phyloP scores from a whole-genome alignment of 2,113 vertebrate genomes.

The Thalassoma bifasciatum region DNA sequence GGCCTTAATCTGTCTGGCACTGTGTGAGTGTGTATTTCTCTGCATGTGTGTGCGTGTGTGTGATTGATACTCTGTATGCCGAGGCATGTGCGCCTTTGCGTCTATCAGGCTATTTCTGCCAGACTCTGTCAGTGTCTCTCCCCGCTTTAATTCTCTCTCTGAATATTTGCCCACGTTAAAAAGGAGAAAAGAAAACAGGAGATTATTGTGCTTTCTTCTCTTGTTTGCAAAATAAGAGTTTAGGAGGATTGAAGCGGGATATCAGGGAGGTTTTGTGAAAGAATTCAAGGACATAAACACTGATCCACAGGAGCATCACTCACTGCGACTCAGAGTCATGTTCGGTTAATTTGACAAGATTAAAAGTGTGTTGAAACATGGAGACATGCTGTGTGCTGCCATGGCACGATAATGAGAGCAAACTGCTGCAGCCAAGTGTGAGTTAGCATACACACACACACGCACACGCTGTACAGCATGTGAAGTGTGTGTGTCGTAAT shows the following conservation, averaged over 20 bases:
- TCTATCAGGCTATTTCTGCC: slow-evolving; percentile 48
- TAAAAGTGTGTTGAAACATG: not conserved
- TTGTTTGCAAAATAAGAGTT: slow-evolving; percentile 40
- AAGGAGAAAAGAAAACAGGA: slow-evolving; percentile 38
- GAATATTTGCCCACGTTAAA: slow-evolving; percentile 50
- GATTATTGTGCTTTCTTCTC: slow-evolving; percentile 52
- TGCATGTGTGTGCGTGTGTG: slow-evolving; percentile 13
- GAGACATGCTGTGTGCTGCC: slow-evolving; percentile 20
- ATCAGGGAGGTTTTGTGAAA: slow-evolving; percentile 6
- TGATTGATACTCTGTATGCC: slow-evolving; percentile 67
- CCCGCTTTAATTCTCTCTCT: slow-evolving; percentile 40
- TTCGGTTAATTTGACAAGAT: slow-evolving; percentile 24
- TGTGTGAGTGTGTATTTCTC: slow-evolving; percentile 31
- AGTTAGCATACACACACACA: not conserved
- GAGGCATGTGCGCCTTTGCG: slow-evolving; percentile 53
- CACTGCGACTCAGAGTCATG: slow-evolving; percentile 2
- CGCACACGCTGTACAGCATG: not conserved
- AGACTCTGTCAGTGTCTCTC: slow-evolving; percentile 26
- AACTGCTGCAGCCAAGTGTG: not conserved
- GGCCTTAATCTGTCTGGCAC: slow-evolving; percentile 71
- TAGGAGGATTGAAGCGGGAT: slow-evolving; percentile 46
- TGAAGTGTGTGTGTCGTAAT: not conserved
- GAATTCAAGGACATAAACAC: slow-evolving; percentile 12
- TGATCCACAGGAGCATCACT: slow-evolving; percentile 3
- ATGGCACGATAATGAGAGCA: not conserved